Evolutionary conservation across 2,888 invertebrate species (phyloP).

Genomic region (Amiota mariae): DNA sequence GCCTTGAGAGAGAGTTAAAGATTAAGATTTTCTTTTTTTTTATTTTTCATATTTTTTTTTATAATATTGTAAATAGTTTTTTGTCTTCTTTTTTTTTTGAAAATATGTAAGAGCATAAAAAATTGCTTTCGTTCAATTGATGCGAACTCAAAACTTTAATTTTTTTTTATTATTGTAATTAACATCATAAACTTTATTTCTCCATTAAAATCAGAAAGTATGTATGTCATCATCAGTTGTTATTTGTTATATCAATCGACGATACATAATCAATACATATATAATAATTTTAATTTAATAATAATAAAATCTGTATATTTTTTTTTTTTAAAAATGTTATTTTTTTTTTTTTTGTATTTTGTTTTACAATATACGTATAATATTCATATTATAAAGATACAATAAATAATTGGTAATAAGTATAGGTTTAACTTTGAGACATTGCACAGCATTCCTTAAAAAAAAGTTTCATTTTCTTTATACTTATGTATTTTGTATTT

Average conservation of each 20-base stretch:
- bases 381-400: too few species aligned
- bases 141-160: not conserved
- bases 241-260: not conserved
- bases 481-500: not conserved
- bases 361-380: constrained; percentile 18
- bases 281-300: constrained; percentile 6
- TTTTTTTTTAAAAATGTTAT: constrained; percentile 21
- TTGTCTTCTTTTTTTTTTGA: not conserved
- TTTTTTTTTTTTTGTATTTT: constrained; percentile 16
- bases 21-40: too few species aligned
- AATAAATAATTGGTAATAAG: constrained; percentile 48
- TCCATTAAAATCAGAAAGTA: not conserved
- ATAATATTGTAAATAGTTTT: too few species aligned
- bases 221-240: not conserved
- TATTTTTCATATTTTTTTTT: too few species aligned
- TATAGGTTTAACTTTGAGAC: constrained; percentile 64
- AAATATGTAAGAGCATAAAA: not conserved
- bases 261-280: too few species aligned
- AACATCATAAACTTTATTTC: not conserved
- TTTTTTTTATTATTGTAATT: too few species aligned
- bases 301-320: constrained; percentile 9
- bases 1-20: not conserved
- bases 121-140: not conserved
- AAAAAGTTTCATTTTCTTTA: constrained; percentile 24
- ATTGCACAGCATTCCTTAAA: constrained; percentile 60